Base-by-base conservation (phyloP, 2,113 vertebrate species). In the Sinocyclocheilus grahami region DNA sequence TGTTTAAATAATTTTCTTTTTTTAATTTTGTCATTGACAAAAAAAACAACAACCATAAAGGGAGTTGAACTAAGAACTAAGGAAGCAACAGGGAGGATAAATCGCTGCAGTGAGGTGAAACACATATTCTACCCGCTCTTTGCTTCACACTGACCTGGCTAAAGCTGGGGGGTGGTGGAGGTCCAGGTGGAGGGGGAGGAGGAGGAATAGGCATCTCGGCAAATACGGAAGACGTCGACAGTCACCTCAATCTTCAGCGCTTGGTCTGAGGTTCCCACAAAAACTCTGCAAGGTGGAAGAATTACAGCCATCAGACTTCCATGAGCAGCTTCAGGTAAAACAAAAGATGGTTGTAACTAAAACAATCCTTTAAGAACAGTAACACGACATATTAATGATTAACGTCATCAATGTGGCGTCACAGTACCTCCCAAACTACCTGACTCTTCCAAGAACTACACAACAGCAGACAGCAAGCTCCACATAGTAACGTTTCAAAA, bases 141-240 rank as follows among this genome's bases (percentile, higher is more conserved):
- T 39, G 27, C 24, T 42, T 11, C 46, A 62, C 5, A 92, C 94
- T 86, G 91, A 99, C 97, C 96, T 96, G 93, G 86, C 78, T 93
- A 90, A 97, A 96, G 82, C 95, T 95, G 62, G 97, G 97, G 82
- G 97, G 97, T 0, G 97, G 97, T 0, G 97, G 97, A 80, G 97
- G 97, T 78, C 96, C 94, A 1, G 94, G 96, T 0, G 97, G 96
- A 1, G 96, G 96, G 0, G 97, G 97, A 27, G 97, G 97, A 20
- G 97, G 97, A 90, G 97, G 97, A 92, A 96, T 96, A 18, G 98
- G 97, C 98, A 99, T 99, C 91, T 90, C 96, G 95, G 37, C 1
- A 33, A 90, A 90, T 91, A 24, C 24, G n/a, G 69, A 79, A 77
- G 46, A 63, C 9, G 72, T 58, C 55, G 16, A 51, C 48, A 79